Conservation (phyloP, 1,140 invertebrate genomes). For the Eueides isabella region DNA sequence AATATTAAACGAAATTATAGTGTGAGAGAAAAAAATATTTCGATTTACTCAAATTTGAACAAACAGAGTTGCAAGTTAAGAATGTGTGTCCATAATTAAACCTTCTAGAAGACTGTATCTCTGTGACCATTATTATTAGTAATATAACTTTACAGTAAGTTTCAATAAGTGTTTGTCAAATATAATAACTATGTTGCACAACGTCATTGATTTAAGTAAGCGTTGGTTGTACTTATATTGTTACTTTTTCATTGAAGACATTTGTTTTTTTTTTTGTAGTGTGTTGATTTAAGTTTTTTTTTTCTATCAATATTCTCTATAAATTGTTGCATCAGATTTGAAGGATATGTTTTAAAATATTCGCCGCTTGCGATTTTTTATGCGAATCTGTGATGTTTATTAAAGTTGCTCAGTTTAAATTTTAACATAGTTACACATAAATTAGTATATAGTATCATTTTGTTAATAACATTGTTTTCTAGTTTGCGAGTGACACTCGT, state of each 20-base stretch:
- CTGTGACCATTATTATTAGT: slow-evolving; percentile 61
- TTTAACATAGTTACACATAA: slow-evolving; percentile 64
- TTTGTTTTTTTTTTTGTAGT: slow-evolving; percentile 42
- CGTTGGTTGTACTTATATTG: slow-evolving; percentile 61
- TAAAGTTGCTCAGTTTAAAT: slow-evolving; percentile 74
- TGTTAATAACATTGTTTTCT: slow-evolving; percentile 22
- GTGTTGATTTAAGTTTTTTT: slow-evolving; percentile 50
- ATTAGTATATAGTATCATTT: slow-evolving; percentile 34
- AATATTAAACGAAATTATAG: too few relatives aligned
- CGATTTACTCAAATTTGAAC: neutral
- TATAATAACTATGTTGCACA: slow-evolving; percentile 40
- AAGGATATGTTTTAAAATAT: slow-evolving; percentile 19
- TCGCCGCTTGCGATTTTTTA: slow-evolving; percentile 30
- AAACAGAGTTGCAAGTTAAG: slow-evolving; percentile 18
- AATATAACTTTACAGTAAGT: slow-evolving; percentile 34
- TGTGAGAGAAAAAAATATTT: neutral
- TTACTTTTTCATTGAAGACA: slow-evolving; percentile 28
- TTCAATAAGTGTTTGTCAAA: slow-evolving; percentile 22
- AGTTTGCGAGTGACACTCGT: slow-evolving; percentile 19
- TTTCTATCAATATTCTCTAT: slow-evolving; percentile 33
- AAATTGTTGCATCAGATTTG: slow-evolving; percentile 32
- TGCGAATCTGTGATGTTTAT: slow-evolving; percentile 67
- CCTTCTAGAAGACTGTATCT: slow-evolving; percentile 58
- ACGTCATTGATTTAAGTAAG: slow-evolving; percentile 43
- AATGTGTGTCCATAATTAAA: slow-evolving; percentile 31